A percentile compares a stretch with the other conserved stretches of the same genome.
Conservation (phyloP, 2,797 vertebrate species). For the Manis pentadactyla region DNA sequence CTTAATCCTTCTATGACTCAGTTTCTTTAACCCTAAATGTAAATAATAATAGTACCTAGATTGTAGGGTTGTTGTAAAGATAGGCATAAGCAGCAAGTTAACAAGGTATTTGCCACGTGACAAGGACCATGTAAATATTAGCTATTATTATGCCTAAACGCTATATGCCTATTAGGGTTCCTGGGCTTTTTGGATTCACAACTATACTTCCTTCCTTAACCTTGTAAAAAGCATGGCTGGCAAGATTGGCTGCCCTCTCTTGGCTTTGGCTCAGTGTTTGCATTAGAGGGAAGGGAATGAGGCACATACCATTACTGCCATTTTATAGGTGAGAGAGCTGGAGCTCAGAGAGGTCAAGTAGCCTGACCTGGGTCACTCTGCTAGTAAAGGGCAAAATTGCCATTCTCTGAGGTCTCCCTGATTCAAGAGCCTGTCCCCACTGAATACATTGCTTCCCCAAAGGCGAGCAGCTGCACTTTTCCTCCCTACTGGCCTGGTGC, state of each 20-base stretch:
- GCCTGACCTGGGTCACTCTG: background rate
- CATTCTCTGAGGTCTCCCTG: background rate
- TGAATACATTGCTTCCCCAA: background rate
- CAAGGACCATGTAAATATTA: background rate
- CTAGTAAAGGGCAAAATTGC: background rate
- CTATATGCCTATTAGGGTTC: no score
- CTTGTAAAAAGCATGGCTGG: background rate
- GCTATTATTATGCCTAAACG: background rate
- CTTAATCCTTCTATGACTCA: background rate
- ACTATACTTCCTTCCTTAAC: background rate
- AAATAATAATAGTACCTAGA: background rate
- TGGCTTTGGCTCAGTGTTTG: background rate
- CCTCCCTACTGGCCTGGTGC: background rate
- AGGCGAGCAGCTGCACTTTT: background rate
- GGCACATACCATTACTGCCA: background rate
- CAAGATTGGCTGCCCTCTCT: background rate
- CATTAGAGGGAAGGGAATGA: background rate
- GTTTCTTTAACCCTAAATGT: background rate
- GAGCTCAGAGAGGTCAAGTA: background rate
- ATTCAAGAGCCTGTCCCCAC: background rate
- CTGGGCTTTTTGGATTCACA: background rate
- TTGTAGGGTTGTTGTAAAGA: background rate
- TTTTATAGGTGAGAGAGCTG: background rate
- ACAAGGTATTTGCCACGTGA: background rate
- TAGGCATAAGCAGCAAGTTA: background rate